These are phyloP conservation scores for Zaprionus tsacasi DNA, from an alignment of 1,140 invertebrate genomes.

Conservation along the genomic window DNA sequence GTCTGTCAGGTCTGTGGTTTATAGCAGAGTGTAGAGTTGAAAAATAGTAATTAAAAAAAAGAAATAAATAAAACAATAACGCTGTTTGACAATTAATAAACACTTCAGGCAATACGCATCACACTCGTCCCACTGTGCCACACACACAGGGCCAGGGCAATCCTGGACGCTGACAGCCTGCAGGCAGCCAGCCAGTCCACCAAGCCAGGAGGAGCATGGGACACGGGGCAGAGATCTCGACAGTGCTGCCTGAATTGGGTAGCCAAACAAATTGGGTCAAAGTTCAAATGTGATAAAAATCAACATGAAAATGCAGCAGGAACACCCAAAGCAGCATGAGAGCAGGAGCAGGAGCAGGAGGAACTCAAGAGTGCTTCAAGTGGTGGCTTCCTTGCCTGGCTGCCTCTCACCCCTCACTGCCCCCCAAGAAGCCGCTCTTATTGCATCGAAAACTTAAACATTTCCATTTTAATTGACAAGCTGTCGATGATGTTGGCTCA, in stretches of 20 bases:
- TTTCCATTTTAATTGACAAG: slow-evolving; percentile 81
- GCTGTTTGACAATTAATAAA: not conserved
- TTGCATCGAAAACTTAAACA: slow-evolving; percentile 74
- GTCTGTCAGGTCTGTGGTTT: too few species aligned
- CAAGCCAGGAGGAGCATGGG: slow-evolving; percentile 1
- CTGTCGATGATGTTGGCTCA: slow-evolving; percentile 68
- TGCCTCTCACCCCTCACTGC: not conserved
- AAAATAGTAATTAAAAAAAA: too few species aligned
- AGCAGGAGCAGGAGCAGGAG: slow-evolving; percentile 20
- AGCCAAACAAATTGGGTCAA: slow-evolving; percentile 75
- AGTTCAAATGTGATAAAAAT: slow-evolving; percentile 80
- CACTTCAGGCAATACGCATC: not conserved
- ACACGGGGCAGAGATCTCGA: not conserved
- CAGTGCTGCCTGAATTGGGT: slow-evolving; percentile 44
- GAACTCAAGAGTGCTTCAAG: slow-evolving; percentile 36
- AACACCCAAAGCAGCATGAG: slow-evolving; percentile 30
- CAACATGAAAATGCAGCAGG: slow-evolving; percentile 61
- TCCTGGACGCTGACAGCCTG: slow-evolving; percentile 52
- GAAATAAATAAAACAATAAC: too few species aligned
- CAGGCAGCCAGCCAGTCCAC: slow-evolving; percentile 24
- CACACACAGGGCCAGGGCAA: slow-evolving; percentile 45
- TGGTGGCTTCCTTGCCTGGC: slow-evolving; percentile 41
- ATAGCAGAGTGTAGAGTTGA: too few species aligned
- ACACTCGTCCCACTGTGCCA: slow-evolving; percentile 15
- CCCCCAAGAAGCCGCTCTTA: slow-evolving; percentile 49